These are phyloP conservation scores for Malurus alboscapulatus DNA, from an alignment of 2,113 vertebrate genomes.

Conservation along the genomic window DNA sequence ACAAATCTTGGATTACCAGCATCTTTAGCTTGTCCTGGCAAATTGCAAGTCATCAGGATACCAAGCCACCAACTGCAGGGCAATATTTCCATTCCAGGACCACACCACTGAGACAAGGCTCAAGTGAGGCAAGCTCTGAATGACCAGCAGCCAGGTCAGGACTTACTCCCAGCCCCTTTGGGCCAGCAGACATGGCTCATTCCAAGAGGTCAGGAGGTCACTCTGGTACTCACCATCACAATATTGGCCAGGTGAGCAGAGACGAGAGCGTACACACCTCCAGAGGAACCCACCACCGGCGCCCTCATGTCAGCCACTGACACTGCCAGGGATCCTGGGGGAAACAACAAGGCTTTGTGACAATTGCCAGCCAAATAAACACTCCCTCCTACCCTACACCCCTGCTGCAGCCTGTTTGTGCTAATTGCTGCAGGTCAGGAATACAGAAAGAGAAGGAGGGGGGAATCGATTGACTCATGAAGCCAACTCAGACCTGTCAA, in stretches of 20 bases:
- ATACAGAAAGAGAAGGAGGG: background rate
- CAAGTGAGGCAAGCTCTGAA: background rate
- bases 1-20: background rate
- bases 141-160: background rate
- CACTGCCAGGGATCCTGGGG: slow-evolving; percentile 88
- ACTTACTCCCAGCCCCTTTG: background rate
- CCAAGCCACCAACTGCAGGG: background rate
- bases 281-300: slow-evolving; percentile 92
- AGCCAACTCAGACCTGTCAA: background rate
- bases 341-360: slow-evolving; percentile 17
- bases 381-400: background rate
- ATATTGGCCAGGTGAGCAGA: slow-evolving; percentile 97
- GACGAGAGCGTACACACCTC: slow-evolving; percentile 93
- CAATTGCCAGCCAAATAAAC: background rate
- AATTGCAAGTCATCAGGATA: background rate
- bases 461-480: background rate
- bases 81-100: background rate
- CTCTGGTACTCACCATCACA: slow-evolving; percentile 87
- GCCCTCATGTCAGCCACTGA: slow-evolving; percentile 97
- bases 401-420: background rate
- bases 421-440: background rate
- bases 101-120: background rate
- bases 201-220: background rate
- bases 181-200: background rate
- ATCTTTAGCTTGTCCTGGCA: background rate